Base-by-base conservation (phyloP, 2,888 invertebrate genomes). In the Phorcus lineatus region DNA sequence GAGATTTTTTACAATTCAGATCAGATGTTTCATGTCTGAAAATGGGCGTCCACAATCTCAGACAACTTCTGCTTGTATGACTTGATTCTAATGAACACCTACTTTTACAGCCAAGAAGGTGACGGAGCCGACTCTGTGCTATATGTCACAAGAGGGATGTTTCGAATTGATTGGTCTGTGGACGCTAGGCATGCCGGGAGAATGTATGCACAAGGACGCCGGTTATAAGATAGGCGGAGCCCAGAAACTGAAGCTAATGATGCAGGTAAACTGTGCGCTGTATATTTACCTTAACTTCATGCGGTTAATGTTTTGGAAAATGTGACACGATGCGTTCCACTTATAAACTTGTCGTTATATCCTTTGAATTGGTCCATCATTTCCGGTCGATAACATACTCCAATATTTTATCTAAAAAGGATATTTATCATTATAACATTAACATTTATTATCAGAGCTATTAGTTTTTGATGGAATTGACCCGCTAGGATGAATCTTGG, bases 211-310 rank as follows among this genome's bases (percentile, higher is more conserved):
- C 57, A 74, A 84, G 1, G 67, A 86, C 11, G 79, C 82, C 19
- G 88, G 87, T 0, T 77, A 85, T 53, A 78, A 78, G 24, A 80
- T 86, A 6, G 86, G 86, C 11, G 82, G 76, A 11, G 74, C 24
- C 2, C 85, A 85, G 3, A 79, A 76, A 52, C 83, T 80, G 47
- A 70, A 74, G 0, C 82, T 81, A 3, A 77, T 81, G 2, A 55
- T 86, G 53, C 83, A 88, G 84, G 86, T 85, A 57, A 36, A 36
- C 36, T 2, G n/a, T n/a, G n/a, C n/a, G n/a, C n/a, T n/a, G n/a
- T n/a, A 36, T 36, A 36, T 2, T 2, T 36, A 36, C 36, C 36
- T 36, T 17, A 78, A 9, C 0, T 22, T 40, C 47, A 28, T 4
- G 62, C 66, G 24, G 40, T 16, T 16, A 24, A 16, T 53, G 75